Base-by-base conservation (phyloP, 2,888 invertebrate genomes). In the Trichogramma dendrolimi region DNA sequence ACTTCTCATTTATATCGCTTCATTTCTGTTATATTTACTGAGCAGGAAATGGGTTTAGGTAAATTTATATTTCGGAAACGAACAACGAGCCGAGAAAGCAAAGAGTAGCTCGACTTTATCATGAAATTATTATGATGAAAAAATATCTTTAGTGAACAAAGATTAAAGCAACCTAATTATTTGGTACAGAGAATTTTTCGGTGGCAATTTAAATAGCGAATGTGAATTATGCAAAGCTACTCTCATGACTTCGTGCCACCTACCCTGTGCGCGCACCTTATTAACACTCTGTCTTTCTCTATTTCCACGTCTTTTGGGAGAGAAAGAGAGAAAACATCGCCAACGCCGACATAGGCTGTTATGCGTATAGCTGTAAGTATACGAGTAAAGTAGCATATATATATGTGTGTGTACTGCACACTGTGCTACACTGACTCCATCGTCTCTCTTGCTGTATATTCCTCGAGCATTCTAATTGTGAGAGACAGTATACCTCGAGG, bases 391-490 rank as follows among this genome's bases (percentile, higher is more conserved):
- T 64, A 69, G 65, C 69, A 27, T 63, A 53, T 41, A 40, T 53
- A 40, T 62, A 59, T 59, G 59, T n/a, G n/a, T n/a, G n/a, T n/a
- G n/a, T 56, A 47, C 49, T 49, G 43, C n/a, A 27, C 59, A 11
- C 41, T 46, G 41, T 11, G 40, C 52, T 58, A 62, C 60, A 58
- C 48, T 39, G 40, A 40, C 38, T 54, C n/a, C 44, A 46, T 58
- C 42, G 50, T 59, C 62, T 55, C 62, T 60, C 60, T 62, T 60
- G 46, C 38, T 43, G 49, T 51, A 47, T 55, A 69, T 68, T 73
- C 73, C 71, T 73, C 48, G 51, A 72, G 75, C 72, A 75, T 76
- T 76, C 75, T 77, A 77, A 78, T 77, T 77, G 74, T 74, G 72
- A 74, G 71, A 77, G 74, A 75, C 74, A 75, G 75, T 72, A 70